Conservation (phyloP, 2,113 vertebrate species). For the Oncorhynchus tshawytscha region DNA sequence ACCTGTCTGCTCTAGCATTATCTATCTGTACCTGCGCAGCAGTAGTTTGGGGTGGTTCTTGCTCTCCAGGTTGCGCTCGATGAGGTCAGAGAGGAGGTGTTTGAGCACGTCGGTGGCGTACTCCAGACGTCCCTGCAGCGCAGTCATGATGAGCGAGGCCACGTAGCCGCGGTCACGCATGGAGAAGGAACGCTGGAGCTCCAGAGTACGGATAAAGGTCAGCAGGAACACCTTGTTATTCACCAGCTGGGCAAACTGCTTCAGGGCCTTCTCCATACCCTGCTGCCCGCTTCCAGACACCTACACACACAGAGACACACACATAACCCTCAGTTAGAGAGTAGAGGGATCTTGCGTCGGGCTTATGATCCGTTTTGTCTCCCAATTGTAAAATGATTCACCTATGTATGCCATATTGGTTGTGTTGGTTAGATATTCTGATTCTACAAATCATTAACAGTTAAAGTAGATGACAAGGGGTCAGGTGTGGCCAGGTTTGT, state of each 20-base stretch:
- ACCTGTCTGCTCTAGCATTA: constrained; percentile 7
- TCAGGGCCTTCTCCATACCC: constrained; percentile 93
- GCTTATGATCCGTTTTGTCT: no score
- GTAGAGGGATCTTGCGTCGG: no score
- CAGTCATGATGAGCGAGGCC: constrained; percentile 97
- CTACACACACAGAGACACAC: constrained; percentile 57
- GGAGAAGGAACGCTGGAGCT: constrained; percentile 95
- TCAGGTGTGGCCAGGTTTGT: neutral
- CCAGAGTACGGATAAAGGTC: constrained; percentile 94
- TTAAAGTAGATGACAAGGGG: neutral
- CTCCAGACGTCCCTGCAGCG: constrained; percentile 90
- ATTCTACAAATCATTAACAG: no score
- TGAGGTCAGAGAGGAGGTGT: constrained; percentile 93
- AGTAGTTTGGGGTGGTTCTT: constrained; percentile 98
- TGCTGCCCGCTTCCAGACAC: constrained; percentile 92
- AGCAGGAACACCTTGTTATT: constrained; percentile 98
- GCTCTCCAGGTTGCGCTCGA: constrained; percentile 96
- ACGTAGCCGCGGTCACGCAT: constrained; percentile 97
- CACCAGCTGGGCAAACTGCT: constrained; percentile 94
- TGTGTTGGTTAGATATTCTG: no score
- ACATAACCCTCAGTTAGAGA: no score
- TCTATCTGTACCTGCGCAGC: constrained; percentile 81
- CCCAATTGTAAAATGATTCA: no score
- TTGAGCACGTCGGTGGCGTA: constrained; percentile 97
- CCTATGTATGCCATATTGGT: no score